phyloP scores from a whole-genome alignment of 1,140 invertebrate genomes.

The Tribolium castaneum region DNA sequence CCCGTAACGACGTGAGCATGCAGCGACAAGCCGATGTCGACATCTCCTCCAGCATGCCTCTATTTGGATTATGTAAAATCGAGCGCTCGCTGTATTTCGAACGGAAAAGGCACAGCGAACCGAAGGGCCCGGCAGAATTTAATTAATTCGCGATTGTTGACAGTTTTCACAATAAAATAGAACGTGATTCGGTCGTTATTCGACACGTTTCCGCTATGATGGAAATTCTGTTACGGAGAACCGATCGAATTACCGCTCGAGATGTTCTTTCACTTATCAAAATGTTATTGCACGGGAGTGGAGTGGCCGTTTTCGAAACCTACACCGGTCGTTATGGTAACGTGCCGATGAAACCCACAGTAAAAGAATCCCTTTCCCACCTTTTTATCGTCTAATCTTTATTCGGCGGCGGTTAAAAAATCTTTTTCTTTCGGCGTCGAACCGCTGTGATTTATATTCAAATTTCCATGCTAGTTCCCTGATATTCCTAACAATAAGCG shows the following conservation, averaged over 20 bases:
- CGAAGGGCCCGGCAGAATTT: neutral
- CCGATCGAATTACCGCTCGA: neutral
- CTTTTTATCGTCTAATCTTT: conserved; percentile 12
- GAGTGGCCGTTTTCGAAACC: conserved; percentile 9
- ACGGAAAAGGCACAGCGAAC: neutral
- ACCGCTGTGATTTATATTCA: conserved; percentile 29
- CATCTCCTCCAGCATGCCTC: neutral
- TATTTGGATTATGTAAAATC: conserved; percentile 27
- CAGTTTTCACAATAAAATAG: conserved; percentile 28
- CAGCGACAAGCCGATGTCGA: conserved; percentile 15
- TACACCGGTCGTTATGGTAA: conserved; percentile 8
- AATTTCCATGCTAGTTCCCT: conserved; percentile 21
- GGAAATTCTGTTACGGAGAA: conserved; percentile 1
- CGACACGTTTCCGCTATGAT: conserved; percentile 3
- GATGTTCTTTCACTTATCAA: conserved; percentile 26
- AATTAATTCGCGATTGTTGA: conserved; percentile 11
- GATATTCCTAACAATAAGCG: conserved; percentile 25
- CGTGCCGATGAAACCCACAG: neutral
- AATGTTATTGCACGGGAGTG: conserved; percentile 12
- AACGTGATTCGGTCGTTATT: conserved; percentile 23
- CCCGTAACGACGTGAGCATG: conserved; percentile 1
- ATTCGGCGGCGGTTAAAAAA: conserved; percentile 25
- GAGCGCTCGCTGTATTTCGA: neutral
- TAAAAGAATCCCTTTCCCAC: neutral
- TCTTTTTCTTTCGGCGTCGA: conserved; percentile 19